Percentiles rank a stretch among this genome's conserved stretches.
Evolutionary conservation across 2,888 invertebrate species (phyloP).

Genomic region (Rotaria magnacalcarata): DNA sequence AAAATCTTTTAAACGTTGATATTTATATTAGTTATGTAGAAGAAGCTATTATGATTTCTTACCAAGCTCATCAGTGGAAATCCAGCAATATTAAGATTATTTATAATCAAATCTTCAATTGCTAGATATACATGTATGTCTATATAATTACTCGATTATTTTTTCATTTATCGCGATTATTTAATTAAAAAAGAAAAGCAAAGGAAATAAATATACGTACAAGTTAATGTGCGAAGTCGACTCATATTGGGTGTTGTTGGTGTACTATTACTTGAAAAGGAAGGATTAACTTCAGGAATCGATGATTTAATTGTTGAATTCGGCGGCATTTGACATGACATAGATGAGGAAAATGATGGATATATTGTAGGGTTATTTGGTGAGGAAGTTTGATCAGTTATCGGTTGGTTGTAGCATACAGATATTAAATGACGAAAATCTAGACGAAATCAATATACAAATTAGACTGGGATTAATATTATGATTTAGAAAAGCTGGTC

Average conservation of each 20-base stretch:
- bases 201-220: background rate
- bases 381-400: background rate
- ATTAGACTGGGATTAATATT: too few species aligned
- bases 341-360: background rate
- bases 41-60: background rate
- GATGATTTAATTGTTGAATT: background rate
- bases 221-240: constrained; percentile 13
- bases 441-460: background rate
- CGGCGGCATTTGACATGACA: background rate
- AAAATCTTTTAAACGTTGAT: background rate
- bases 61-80: background rate
- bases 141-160: background rate
- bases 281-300: background rate
- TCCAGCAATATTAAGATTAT: background rate
- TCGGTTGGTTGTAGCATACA: background rate
- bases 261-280: constrained; percentile 10
- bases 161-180: background rate
- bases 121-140: background rate
- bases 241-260: constrained; percentile 3
- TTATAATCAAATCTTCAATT: background rate
- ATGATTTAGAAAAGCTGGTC: too few species aligned
- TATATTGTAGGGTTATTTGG: background rate
- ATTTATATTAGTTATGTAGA: background rate
- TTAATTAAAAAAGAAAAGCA: background rate
- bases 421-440: constrained; percentile 37